Base-by-base conservation (phyloP, 2,888 invertebrate species). In the Dryocosmus kuriphilus region DNA sequence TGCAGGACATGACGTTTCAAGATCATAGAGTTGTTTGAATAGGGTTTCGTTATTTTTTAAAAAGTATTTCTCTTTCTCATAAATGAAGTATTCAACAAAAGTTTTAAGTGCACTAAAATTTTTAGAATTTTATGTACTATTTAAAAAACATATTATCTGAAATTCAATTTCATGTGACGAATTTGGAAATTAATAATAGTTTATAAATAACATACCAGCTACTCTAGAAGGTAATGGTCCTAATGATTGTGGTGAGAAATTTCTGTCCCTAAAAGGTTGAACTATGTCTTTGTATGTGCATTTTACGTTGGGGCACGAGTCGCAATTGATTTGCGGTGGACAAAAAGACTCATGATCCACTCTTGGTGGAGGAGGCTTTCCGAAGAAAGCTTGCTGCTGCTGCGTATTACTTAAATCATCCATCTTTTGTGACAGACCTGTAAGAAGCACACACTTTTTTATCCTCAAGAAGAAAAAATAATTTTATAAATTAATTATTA, bases 281-380 rank as follows among this genome's bases (percentile, higher is more conserved):
- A 89, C 89, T 77, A 89, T 86, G 57, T 89, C 89, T 46, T 86
- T 87, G 79, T 88, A 89, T 73, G 87, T 86, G 85, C 90, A 89
- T 82, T 89, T 93, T 86, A 92, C 90, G 83, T 93, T 93, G 6
- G 94, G 93, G 88, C 95, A 96, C 82, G 94, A 93, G 22, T 93
- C 93, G 85, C 95, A 96, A 22, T 93, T 92, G 65, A 92, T 91
- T 38, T 93, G 93, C 0, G 94, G 93, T 4, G 93, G 93, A 86
- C 96, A 96, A 19, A 95, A 91, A 85, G 94, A 94, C 73, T 94
- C 94, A 78, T 93, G 89, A 77, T 93, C 93, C 41, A 93, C 92
- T 83, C 93, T 92, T 76, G 93, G 93, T 0, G 95, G 95, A n/a
- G 95, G 94, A 67, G 92, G 92, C 78, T 93, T 92, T 1, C 95